A percentile compares a stretch with the other conserved stretches of the same genome.
phyloP scores from a whole-genome alignment of 2,888 invertebrate species.

The Netelia virgata region DNA sequence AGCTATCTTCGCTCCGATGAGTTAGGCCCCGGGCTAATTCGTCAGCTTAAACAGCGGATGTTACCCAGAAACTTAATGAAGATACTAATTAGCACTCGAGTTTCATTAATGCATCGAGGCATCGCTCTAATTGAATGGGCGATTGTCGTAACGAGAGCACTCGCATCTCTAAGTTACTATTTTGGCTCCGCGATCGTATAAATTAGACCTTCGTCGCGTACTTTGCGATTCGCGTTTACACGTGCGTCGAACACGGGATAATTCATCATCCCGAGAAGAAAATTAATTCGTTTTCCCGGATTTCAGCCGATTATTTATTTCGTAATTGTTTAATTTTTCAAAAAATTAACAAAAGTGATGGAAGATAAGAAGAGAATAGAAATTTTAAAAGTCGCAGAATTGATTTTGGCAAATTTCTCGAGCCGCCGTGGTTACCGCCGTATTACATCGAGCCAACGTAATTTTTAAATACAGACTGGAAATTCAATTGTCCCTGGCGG shows the following conservation, averaged over 20 bases:
- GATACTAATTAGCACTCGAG: constrained; percentile 42
- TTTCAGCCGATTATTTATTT: no score
- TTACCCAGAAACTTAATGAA: constrained; percentile 54
- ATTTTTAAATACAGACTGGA: background rate
- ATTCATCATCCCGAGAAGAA: no score
- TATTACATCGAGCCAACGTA: no score
- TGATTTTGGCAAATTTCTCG: background rate
- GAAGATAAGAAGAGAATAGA: no score
- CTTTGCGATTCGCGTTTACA: no score
- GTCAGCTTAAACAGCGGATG: constrained; percentile 46
- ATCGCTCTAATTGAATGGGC: constrained; percentile 10
- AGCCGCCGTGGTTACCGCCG: background rate
- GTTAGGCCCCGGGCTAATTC: constrained; percentile 49
- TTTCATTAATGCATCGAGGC: constrained; percentile 28
- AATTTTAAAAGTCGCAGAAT: background rate
- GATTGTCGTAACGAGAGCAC: constrained; percentile 1
- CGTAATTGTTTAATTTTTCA: no score
- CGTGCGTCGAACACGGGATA: no score
- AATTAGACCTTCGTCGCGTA: background rate
- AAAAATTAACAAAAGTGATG: no score
- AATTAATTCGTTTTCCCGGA: no score
- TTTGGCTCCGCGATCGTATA: background rate
- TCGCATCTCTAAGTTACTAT: background rate
- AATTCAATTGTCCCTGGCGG: background rate
- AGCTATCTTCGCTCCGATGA: constrained; percentile 7